These are phyloP conservation scores for Chondrilla cf. caribensis DNA, from an alignment of 37 sponge, comb jelly and placozoan genomes.

Conservation along the genomic window DNA sequence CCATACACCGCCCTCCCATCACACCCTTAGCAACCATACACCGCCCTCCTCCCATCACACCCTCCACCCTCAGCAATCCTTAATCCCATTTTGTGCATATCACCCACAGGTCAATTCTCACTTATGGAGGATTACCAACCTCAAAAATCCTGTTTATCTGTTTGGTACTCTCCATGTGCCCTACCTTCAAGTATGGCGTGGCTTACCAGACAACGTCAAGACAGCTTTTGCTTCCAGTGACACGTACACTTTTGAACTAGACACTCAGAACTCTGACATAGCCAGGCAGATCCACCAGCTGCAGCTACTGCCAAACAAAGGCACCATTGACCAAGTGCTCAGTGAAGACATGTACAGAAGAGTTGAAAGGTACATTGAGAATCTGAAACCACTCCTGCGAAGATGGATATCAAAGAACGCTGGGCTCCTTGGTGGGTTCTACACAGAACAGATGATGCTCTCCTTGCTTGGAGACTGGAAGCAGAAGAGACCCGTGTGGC, in stretches of 20 bases:
- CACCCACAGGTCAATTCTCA: conserved; percentile 46
- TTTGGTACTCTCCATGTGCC: conserved; percentile 73
- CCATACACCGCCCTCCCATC: too few species aligned
- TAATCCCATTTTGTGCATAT: too few species aligned
- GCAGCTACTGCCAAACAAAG: conserved; percentile 21
- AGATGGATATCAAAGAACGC: conserved; percentile 25
- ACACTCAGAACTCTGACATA: conserved; percentile 21
- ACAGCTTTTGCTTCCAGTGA: conserved; percentile 37
- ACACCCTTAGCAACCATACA: too few species aligned
- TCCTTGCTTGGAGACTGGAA: conserved; percentile 44
- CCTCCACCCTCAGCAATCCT: too few species aligned
- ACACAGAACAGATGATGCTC: conserved; percentile 13
- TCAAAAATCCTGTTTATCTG: conserved; percentile 42
- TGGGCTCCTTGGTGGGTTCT: conserved; percentile 12
- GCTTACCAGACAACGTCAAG: conserved; percentile 60
- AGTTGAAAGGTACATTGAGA: conserved; percentile 28
- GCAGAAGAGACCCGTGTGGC: conserved; percentile 53
- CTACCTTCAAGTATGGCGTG: conserved; percentile 49
- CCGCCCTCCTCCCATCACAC: too few species aligned
- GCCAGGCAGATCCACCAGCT: neutral
- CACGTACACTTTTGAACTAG: conserved; percentile 40
- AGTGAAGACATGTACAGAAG: neutral
- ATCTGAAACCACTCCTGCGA: conserved; percentile 16
- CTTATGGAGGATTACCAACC: conserved; percentile 52
- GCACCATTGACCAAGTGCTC: conserved; percentile 21